Percentiles rank a stretch among this genome's conserved stretches.
phyloP scores from a whole-genome alignment of 2,113 vertebrate genomes.

The Collichthys lucidus region DNA sequence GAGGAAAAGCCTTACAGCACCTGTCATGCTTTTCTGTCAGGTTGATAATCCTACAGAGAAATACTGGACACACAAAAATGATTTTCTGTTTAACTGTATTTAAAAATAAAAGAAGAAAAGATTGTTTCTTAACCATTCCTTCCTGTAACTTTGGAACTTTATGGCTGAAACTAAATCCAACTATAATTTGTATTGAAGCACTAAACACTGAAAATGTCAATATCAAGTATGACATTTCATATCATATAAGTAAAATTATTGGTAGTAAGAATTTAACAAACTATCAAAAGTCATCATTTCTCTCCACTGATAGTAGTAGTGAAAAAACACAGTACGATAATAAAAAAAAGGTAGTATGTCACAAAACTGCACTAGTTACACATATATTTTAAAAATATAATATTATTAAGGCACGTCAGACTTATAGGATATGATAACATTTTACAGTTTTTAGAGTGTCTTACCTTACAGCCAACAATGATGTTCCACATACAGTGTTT shows the following conservation, averaged over 20 bases:
- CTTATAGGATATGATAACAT: background rate
- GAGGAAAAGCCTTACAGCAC: slow-evolving; percentile 45
- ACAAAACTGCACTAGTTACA: no score
- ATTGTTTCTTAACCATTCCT: background rate
- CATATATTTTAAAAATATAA: no score
- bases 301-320: no score
- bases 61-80: background rate
- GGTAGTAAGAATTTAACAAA: background rate
- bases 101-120: background rate
- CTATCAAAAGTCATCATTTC: no score
- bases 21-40: slow-evolving; percentile 53
- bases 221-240: no score
- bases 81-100: background rate
- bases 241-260: background rate
- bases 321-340: no score
- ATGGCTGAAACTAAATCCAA: background rate
- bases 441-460: background rate
- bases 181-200: background rate
- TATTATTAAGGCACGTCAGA: background rate
- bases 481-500: slow-evolving; percentile 25
- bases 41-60: slow-evolving; percentile 6
- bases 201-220: background rate
- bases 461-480: slow-evolving; percentile 53
- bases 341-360: no score
- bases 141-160: background rate